Percentiles rank a stretch among this genome's conserved stretches.
Evolutionary conservation across 2,888 invertebrate genomes (phyloP).

Genomic region (Acanthosepion lycidas): DNA sequence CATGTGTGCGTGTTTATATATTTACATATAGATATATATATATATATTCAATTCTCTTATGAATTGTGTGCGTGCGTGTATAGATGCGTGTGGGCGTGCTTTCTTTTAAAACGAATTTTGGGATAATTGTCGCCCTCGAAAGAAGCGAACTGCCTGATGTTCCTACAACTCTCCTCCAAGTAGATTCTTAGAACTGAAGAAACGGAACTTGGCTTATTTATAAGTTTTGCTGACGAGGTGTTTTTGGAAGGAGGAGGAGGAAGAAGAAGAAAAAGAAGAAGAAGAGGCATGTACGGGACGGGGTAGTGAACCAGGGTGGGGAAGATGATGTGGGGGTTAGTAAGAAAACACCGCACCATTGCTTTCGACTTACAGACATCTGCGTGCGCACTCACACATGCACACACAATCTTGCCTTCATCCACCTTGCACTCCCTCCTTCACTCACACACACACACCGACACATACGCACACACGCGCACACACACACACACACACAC

Average conservation of each 20-base stretch:
- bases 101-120: not conserved
- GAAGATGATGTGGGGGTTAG: not conserved
- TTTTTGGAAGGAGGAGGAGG: not conserved
- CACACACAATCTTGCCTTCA: no score
- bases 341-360: slow-evolving; percentile 1
- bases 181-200: not conserved
- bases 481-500: not conserved
- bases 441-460: not conserved
- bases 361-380: not conserved
- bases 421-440: not conserved
- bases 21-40: no score
- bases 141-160: not conserved
- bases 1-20: no score
- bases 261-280: no score
- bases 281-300: not conserved
- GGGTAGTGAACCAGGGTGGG: not conserved
- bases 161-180: not conserved
- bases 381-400: not conserved
- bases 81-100: not conserved
- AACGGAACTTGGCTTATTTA: slow-evolving; percentile 13
- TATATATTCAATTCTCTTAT: no score
- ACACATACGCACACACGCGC: no score
- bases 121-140: not conserved
- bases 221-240: slow-evolving; percentile 17
- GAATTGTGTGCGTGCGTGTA: no score